Evolutionary conservation across 2,113 vertebrate species (phyloP).

Genomic region (Poecilia latipinna): DNA sequence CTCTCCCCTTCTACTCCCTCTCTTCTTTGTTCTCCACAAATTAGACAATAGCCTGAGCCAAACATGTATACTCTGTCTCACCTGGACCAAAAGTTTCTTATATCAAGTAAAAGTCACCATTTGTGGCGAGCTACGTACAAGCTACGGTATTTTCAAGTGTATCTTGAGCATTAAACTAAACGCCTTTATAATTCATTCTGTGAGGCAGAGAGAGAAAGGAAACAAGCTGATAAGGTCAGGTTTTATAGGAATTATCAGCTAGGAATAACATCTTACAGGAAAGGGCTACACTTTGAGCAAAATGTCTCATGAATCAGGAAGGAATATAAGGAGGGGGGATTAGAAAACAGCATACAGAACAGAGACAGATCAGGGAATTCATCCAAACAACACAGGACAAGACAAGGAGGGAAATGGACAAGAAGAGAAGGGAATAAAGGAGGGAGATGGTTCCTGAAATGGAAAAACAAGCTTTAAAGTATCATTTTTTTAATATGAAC

Average conservation of each 20-base stretch:
- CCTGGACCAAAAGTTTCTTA: constrained; percentile 15
- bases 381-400: constrained; percentile 28
- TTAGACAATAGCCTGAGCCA: constrained; percentile 52
- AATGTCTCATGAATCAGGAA: constrained; percentile 25
- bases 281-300: constrained; percentile 23
- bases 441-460: constrained; percentile 46
- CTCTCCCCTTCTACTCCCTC: constrained; percentile 12
- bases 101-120: constrained; percentile 8
- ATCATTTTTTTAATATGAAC: constrained; percentile 48
- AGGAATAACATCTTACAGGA: constrained; percentile 28
- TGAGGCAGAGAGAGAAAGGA: not conserved
- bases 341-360: constrained; percentile 4
- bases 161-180: not conserved
- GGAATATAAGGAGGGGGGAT: not conserved
- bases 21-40: constrained; percentile 18
- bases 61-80: constrained; percentile 36
- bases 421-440: constrained; percentile 18
- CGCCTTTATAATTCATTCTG: not conserved
- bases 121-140: not conserved
- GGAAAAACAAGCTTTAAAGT: constrained; percentile 52
- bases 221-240: not conserved
- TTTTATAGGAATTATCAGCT: not conserved
- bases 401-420: not conserved
- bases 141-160: not conserved
- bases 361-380: constrained; percentile 3